Evolutionary conservation across 2,888 invertebrate genomes (phyloP), one percentile per base, ranked within the genome.

Genomic region (Agrypnus murinus): DNA sequence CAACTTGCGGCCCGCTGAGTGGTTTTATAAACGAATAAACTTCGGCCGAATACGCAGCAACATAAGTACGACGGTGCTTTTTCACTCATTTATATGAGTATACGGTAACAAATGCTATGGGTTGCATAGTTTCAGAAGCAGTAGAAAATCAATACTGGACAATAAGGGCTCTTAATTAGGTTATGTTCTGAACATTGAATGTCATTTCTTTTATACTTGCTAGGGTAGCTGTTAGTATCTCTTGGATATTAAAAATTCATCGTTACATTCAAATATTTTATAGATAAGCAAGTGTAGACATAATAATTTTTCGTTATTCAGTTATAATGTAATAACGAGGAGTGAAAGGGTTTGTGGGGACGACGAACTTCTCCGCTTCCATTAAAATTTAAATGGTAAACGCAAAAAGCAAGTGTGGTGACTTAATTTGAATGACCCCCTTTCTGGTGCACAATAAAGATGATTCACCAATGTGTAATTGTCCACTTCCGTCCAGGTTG

Each of bases 381-480:
- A 73, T 75, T 73, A 73, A 73, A 66, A 75, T 75, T 69, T 71
- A 75, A 75, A 75, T 73, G 57, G 34, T 60, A 40, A 59, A 60
- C 38, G 58, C 58, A 32, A 72, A 72, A 68, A 60, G 67, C 63
- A 67, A 72, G 67, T 68, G 71, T 69, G 69, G 67, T 59, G 68
- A 69, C 69, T 65, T 66, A 72, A 72, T 72, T 67, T 62, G 66
- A 70, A 46, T 75, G 72, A 71, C 71, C 75, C 75, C 72, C 69
- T 74, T 73, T 69, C 63, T 65, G 66, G 58, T 63, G 64, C 65
- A 73, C 75, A 74, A 62, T 68, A 46, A 50, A 70, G 78, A 81
- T 82, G 81, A 82, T 79, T 82, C 81, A 81, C 77, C 75, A 68
- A 65, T 65, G 71, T 62, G 73, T 82, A 82, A 82, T 82, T 81